These are phyloP conservation scores for Isaurus tuberculatus DNA, from an alignment of 92 coral and sea anemone species.

Conservation along the genomic window DNA sequence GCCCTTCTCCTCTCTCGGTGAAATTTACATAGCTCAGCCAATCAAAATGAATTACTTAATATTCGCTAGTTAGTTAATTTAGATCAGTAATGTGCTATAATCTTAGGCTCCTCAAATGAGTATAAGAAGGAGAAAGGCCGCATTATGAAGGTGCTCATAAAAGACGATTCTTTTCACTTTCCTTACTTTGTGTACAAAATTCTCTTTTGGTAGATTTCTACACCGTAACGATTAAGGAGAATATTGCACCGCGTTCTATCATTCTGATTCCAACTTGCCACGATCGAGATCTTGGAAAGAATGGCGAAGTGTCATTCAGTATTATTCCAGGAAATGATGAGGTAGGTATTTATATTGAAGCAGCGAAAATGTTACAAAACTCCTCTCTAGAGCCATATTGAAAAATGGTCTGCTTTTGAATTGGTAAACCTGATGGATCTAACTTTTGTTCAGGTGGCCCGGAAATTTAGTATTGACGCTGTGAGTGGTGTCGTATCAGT, in stretches of 20 bases:
- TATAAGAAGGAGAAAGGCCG: background rate
- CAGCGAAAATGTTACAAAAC: background rate
- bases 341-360: constrained; percentile 45
- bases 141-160: background rate
- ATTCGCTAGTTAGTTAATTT: no score
- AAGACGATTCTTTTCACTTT: background rate
- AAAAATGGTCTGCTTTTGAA: background rate
- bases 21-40: no score
- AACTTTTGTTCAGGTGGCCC: constrained; percentile 61
- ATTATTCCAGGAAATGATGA: constrained; percentile 71
- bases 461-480: constrained; percentile 76
- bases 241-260: constrained; percentile 68
- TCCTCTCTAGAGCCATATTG: background rate
- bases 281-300: constrained; percentile 84
- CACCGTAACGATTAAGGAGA: constrained; percentile 74
- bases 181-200: background rate
- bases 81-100: no score
- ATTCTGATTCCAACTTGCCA: constrained; percentile 72
- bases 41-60: no score
- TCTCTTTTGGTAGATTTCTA: constrained; percentile 63
- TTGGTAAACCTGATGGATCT: background rate
- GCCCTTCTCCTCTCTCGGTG: no score
- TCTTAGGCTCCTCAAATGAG: background rate
- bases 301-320: constrained; percentile 73
- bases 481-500: constrained; percentile 72